Conservation (phyloP, 1,140 invertebrate genomes). For the Harlomillsia oculata region DNA sequence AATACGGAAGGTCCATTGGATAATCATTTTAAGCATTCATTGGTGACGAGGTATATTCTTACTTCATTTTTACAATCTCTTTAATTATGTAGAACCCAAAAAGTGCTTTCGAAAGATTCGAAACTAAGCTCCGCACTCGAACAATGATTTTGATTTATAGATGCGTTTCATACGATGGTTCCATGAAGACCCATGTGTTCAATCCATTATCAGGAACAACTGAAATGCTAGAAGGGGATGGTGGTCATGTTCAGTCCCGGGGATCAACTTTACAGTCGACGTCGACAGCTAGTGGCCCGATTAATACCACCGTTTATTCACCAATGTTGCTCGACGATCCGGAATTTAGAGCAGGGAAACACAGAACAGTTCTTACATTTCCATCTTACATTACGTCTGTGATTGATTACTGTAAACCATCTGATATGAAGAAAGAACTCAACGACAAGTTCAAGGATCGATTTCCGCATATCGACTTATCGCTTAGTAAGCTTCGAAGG, state of each 20-base stretch:
- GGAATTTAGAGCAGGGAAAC: constrained; percentile 79
- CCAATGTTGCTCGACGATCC: constrained; percentile 88
- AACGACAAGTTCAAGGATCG: constrained; percentile 95
- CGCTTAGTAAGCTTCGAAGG: constrained; percentile 93
- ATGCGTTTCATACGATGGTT: constrained; percentile 8
- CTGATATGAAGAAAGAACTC: constrained; percentile 93
- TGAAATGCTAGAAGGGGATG: too few species aligned
- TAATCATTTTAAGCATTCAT: neutral
- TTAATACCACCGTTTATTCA: too few species aligned
- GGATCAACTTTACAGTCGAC: too few species aligned
- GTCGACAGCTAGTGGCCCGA: too few species aligned
- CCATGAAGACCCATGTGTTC: constrained; percentile 13
- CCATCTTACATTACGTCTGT: constrained; percentile 92
- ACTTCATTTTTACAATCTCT: constrained; percentile 1
- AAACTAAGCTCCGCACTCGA: too few species aligned
- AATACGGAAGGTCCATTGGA: neutral
- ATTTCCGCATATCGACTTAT: constrained; percentile 88
- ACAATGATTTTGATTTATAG: constrained; percentile 1
- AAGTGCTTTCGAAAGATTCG: too few species aligned
- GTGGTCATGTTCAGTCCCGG: neutral
- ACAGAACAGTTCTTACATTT: constrained; percentile 86
- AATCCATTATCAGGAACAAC: too few species aligned
- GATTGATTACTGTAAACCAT: constrained; percentile 91
- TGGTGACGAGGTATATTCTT: neutral
- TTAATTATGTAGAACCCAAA: neutral